A percentile compares a stretch with the other conserved stretches of the same genome.
Evolutionary conservation across 2,113 vertebrate species (phyloP).

Genomic region (Geococcyx californianus): DNA sequence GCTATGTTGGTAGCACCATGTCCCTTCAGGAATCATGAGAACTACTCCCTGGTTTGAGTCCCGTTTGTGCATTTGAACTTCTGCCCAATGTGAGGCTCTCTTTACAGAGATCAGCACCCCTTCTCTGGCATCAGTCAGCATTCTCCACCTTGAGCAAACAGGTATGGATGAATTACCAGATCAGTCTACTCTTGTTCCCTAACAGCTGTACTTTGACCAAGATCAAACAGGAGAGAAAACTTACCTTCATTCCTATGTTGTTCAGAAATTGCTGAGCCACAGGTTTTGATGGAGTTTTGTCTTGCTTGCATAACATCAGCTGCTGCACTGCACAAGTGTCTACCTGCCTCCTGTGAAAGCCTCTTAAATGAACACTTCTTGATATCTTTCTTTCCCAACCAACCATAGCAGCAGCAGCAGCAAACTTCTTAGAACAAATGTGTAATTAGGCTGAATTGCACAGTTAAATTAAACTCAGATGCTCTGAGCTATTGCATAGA

Average conservation of each 20-base stretch:
- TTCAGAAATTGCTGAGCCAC: not conserved
- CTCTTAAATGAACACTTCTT: not conserved
- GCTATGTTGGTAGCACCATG: not conserved
- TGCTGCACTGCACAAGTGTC: not conserved
- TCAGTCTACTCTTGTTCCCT: not conserved
- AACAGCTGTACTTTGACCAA: not conserved
- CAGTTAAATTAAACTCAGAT: slow-evolving; percentile 14
- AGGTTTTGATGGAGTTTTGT: not conserved
- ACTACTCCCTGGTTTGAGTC: not conserved
- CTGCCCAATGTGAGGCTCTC: not conserved
- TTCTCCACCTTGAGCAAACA: not conserved
- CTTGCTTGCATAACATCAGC: not conserved
- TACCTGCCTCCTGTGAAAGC: not conserved
- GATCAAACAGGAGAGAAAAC: not conserved
- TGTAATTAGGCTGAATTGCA: not conserved
- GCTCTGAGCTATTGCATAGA: not conserved
- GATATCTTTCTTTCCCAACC: not conserved
- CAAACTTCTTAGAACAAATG: not conserved
- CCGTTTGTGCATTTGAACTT: not conserved
- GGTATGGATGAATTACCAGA: not conserved
- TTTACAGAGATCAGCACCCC: not conserved
- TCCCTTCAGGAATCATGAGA: not conserved
- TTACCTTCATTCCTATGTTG: not conserved
- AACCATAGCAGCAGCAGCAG: not conserved
- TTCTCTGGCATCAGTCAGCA: not conserved